Evolutionary conservation across 2,113 vertebrate species (phyloP), one percentile per base, ranked within the genome.

Genomic region (Podocnemis expansa): DNA sequence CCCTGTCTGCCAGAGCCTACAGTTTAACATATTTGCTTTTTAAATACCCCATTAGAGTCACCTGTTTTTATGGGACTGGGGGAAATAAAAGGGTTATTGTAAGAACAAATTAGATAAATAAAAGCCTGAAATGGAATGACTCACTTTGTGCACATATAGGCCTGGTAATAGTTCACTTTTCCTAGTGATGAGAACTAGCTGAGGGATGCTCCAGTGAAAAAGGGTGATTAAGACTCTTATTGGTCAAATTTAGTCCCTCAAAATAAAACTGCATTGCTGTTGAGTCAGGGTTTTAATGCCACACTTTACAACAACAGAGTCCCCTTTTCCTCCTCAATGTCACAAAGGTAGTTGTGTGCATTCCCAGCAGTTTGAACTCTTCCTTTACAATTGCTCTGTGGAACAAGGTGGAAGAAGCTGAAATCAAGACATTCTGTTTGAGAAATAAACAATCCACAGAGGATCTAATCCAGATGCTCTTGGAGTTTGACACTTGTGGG

Each of bases 381-480:
- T 34, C 84, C 27, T 58, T 25, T 58, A 58, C 10, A 19, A n/a
- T 79, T 34, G 63, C 29, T 67, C 63, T 67, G 13, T n/a, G 63
- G 63, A 67, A 67, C 2, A 13, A 19, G 63, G 31, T n/a, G 63
- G 63, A 67, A n/a, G 63, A 67, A 67, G 63, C 34, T 82, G 52
- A 88, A 92, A 83, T 21, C 54, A 88, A 52, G 17, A 58, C 27
- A 29, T 58, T 58, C 55, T 21, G 41, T 84, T 92, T 92, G 63
- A 22, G 82, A 82, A 93, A 82, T 25, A 75, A 70, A 4, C 34
- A 88, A 93, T 87, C 73, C 85, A 90, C 29, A 52, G 90, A 49
- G 47, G 78, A 95, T 51, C 49, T 93, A 70, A 81, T 82, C 83
- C 88, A 85, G 78, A 88, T 94, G 49, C 91, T 95, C 88, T 80